Base-by-base conservation (phyloP, 2,797 vertebrate species). In the Ficedula albicollis region DNA sequence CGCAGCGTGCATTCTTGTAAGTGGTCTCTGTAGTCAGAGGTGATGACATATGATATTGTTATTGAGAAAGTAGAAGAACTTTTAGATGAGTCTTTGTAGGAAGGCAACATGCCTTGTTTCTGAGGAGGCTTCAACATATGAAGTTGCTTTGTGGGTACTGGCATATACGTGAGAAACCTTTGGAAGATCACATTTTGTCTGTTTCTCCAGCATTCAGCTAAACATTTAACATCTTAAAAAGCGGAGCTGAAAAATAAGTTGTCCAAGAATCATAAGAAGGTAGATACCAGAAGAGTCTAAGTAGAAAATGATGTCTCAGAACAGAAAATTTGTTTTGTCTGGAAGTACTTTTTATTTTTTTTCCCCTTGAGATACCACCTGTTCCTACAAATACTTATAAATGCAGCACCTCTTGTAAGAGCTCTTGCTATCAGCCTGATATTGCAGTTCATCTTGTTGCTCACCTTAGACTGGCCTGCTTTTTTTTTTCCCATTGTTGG, bases 1-100 rank as follows among this genome's bases (percentile, higher is more conserved):
- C 29, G 29, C 6, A 14, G 6, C 2, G 1, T 48, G 10, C 13
- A 0, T 12, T 41, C 39, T 52, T 77, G 0, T 30, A 67, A 32
- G 15, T 30, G 18, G 13, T 70, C 8, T 70, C 10, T 70, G 9
- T 74, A 51, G 49, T 29, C 49, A 29, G 49, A 51, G 38, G 11
- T 67, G 48, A 18, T 72, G 69, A 9, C 3, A 15, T 36, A 17
- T 32, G 29, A 21, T 63, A 27, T 6, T 72, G 3, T 64, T 66
- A 25, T 10, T 84, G 68, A 60, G 46, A 27, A 77, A 34, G 46
- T 44, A 15, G 26, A 86, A 25, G 27, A 78, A 27, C 36, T 55
- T 86, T 69, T 64, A 64, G 22, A 23, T n/a, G 22, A 74, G 48
- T 10, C 63, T 51, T 64, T 51, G 22, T 10, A 27, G 49, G 34